Conservation (phyloP, 2,797 vertebrate genomes). For the Gallirallus australis region DNA sequence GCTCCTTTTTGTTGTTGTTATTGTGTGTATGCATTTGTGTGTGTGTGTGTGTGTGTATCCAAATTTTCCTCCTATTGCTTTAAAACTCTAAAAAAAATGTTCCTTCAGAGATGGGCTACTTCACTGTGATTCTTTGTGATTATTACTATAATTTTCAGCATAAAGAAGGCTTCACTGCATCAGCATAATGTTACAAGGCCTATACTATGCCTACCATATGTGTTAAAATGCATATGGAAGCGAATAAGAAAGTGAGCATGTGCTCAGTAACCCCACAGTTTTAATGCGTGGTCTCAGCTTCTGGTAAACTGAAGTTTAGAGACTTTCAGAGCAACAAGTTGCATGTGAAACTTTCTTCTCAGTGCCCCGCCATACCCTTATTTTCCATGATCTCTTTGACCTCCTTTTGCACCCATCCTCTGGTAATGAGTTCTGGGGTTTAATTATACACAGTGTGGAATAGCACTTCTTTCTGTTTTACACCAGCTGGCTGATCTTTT, state of each 20-base stretch:
- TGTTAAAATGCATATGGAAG: background rate
- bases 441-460: background rate
- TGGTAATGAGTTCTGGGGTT: background rate
- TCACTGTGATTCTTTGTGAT: background rate
- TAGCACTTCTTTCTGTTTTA: background rate
- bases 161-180: background rate
- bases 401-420: background rate
- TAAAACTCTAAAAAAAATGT: too few species aligned
- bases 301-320: background rate
- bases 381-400: background rate
- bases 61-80: background rate
- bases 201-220: background rate
- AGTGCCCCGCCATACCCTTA: background rate
- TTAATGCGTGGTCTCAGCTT: background rate
- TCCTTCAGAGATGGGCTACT: accelerated
- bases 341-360: background rate
- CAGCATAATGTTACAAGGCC: background rate
- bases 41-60: background rate
- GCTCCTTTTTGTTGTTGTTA: background rate
- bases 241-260: background rate
- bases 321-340: background rate
- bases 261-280: background rate
- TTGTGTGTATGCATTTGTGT: background rate
- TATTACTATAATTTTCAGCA: background rate
- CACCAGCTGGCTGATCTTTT: background rate